A percentile compares a stretch with the other conserved stretches of the same genome.
These are phyloP conservation scores for Pheosia gnoma DNA, from an alignment of 2,888 invertebrate genomes.

Conservation along the genomic window DNA sequence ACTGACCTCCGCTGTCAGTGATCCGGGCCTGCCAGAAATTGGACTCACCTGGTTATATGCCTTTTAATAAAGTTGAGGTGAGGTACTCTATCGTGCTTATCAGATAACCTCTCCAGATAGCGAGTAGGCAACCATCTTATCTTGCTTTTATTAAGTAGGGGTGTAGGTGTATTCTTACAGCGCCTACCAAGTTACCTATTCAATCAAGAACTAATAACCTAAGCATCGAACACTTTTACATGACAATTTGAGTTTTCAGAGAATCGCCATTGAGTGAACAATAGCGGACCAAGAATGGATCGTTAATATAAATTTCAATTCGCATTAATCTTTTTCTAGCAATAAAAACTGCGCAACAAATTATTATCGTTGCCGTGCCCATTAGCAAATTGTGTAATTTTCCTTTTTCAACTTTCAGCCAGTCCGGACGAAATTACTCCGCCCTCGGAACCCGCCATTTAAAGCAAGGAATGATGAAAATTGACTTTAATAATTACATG, in stretches of 20 bases:
- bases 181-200: too few species aligned
- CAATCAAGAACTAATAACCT: too few species aligned
- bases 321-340: slow-evolving; percentile 59
- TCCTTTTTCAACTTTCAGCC: slow-evolving; percentile 78
- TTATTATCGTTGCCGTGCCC: slow-evolving; percentile 68
- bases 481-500: slow-evolving; percentile 66
- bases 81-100: neutral
- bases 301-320: slow-evolving; percentile 50
- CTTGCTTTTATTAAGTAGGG: too few species aligned
- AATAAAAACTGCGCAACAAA: slow-evolving; percentile 70
- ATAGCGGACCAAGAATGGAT: neutral
- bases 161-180: too few species aligned
- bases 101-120: neutral
- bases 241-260: neutral
- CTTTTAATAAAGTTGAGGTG: slow-evolving; percentile 50
- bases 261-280: neutral
- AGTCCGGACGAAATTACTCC: slow-evolving; percentile 74
- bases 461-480: slow-evolving; percentile 72
- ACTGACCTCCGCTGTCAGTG: slow-evolving; percentile 70
- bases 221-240: neutral
- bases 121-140: too few species aligned
- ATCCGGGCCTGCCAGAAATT: slow-evolving; percentile 61
- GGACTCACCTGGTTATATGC: slow-evolving; percentile 58
- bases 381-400: slow-evolving; percentile 82
- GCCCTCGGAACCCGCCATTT: slow-evolving; percentile 72